phyloP scores from a whole-genome alignment of 2,888 invertebrate species.

The Liodrosophila aerea region DNA sequence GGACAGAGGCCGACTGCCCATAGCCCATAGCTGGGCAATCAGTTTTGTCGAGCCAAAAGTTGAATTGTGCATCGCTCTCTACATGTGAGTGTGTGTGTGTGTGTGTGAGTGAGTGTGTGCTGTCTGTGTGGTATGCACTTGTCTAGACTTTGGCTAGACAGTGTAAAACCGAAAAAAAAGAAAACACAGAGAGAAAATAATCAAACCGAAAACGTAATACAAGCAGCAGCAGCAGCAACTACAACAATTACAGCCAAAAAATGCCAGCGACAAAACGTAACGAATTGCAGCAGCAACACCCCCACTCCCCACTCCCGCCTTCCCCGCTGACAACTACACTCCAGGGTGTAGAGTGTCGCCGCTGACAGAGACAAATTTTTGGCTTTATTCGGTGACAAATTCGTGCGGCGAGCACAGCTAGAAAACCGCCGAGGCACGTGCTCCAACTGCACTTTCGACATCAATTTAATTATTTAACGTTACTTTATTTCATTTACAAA shows the following conservation, averaged over 20 bases:
- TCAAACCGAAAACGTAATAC: conserved; percentile 43
- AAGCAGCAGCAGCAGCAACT: conserved; percentile 44
- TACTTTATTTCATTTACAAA: not conserved
- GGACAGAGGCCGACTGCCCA: conserved; percentile 18
- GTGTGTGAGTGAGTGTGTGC: conserved; percentile 38
- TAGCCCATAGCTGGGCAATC: conserved; percentile 74
- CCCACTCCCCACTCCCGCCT: not conserved
- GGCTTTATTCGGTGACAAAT: conserved; percentile 1
- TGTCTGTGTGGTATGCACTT: conserved; percentile 79
- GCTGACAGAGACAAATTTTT: conserved; percentile 64
- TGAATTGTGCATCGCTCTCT: conserved; percentile 69
- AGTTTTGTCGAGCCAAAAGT: conserved; percentile 75
- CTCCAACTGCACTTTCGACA: conserved; percentile 14
- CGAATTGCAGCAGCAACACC: conserved; percentile 63
- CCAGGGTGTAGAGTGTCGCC: not conserved
- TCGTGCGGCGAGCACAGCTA: not conserved
- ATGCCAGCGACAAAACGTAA: conserved; percentile 72
- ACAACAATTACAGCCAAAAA: conserved; percentile 53
- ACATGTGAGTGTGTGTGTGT: conserved; percentile 37
- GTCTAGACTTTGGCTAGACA: conserved; percentile 82
- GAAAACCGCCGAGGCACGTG: conserved; percentile 19
- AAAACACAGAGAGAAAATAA: conserved; percentile 9
- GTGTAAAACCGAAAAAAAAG: conserved; percentile 79
- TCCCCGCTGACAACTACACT: not conserved
- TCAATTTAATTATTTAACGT: not conserved